phyloP scores from a whole-genome alignment of 2,797 vertebrate species.

The Poecilia gillii region DNA sequence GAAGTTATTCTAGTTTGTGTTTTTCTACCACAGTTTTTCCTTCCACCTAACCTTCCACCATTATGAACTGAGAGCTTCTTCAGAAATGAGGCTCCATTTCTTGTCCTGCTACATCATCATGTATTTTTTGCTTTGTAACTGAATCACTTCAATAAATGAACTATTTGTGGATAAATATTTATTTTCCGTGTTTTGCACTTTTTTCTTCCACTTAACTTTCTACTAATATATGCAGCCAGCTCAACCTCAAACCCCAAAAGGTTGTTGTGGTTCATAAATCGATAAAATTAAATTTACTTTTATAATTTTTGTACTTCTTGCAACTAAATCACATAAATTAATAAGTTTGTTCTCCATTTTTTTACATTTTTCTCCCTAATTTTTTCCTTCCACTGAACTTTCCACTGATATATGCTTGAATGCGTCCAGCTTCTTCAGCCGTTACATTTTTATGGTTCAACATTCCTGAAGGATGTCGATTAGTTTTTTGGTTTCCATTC shows the following conservation, averaged over 20 bases:
- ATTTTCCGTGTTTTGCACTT: not conserved
- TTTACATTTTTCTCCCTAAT: too few species aligned
- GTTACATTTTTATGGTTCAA: too few species aligned
- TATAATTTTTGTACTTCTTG: too few species aligned
- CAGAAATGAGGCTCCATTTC: not conserved
- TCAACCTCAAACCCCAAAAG: not conserved
- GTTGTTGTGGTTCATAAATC: not conserved
- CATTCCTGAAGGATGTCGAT: too few species aligned
- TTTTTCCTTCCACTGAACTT: conserved; percentile 1
- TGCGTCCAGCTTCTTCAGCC: too few species aligned
- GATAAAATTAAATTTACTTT: not conserved
- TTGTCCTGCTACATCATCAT: not conserved
- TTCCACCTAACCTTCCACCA: not conserved
- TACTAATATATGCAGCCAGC: not conserved
- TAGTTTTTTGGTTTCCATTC: too few species aligned
- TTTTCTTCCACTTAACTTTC: conserved; percentile 3
- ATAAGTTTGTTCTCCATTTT: not conserved
- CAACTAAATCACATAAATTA: not conserved
- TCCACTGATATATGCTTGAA: not conserved
- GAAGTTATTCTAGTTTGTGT: not conserved
- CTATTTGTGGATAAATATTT: not conserved
- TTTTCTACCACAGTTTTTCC: not conserved
- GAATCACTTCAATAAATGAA: not conserved
- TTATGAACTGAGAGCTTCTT: not conserved
- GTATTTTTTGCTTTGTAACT: not conserved